Base-by-base conservation (phyloP, 2,113 vertebrate species). In the Megaceryle maxima region DNA sequence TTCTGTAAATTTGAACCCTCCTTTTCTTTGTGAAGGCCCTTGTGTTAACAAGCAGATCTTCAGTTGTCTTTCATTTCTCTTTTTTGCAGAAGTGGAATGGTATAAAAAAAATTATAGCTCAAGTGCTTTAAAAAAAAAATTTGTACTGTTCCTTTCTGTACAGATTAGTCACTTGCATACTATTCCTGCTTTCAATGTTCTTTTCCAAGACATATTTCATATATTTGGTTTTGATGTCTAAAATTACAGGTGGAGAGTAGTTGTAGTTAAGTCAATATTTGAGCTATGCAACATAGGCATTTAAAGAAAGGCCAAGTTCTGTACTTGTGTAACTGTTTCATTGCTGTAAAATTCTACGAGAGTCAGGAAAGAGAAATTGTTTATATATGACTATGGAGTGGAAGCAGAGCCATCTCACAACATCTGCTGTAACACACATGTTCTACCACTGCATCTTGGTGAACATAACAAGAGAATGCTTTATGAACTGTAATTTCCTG, bases 241-340 rank as follows among this genome's bases (percentile, higher is more conserved):
- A 96, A 97, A 91, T 94, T 94, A 92, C 91, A 92, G 76, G 16
- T 60, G 67, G 56, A 92, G 72, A 64, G 33, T 78, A 64, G 86
- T 92, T 90, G 83, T 81, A 90, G 91, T 94, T 97, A 96, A 94
- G 91, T 96, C 96, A 96, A 96, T 96, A 97, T 96, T 97, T 97
- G 91, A 92, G 46, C 83, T 94, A 88, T 88, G 83, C 60, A 74
- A 28, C 77, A 51, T 1, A 89, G 91, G 73, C 76, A 75, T 92
- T 88, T 86, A 94, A 43, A 87, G 60, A 88, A 92, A 88, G 91
- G 69, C 69, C 68, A 87, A 37, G 31, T 90, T 64, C 60, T 88
- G 68, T 60, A 16, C 68, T 56, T 78, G 9, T 70, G 77, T 94
- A 96, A 95, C 83, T 94, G 35, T 91, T 96, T 96, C 80, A n/a